Base-by-base conservation (phyloP, 2,797 vertebrate genomes). In the Aviceda leuphotes region DNA sequence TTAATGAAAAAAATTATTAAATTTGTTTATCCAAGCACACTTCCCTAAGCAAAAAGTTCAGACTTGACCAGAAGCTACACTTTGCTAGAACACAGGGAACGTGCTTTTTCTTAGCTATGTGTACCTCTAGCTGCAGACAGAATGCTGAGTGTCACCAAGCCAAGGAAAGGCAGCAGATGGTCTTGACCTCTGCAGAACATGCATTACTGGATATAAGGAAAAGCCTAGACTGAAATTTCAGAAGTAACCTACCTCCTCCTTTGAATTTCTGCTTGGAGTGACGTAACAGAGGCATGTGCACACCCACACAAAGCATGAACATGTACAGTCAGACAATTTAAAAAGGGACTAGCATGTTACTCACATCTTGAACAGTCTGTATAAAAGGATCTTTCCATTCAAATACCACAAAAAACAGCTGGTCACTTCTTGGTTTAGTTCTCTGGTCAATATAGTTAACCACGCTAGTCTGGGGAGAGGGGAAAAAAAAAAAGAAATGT, bases 361-460 rank as follows among this genome's bases (percentile, higher is more conserved):
- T 98, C 96, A 99, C 99, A 19, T 99, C 98, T 97, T 98, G 98
- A 87, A 99, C 99, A 87, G 99, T 99, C 97, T 99, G 99, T 93
- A 99, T 99, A 56, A 98, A 99, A 54, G 99, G 99, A 94, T 99
- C 99, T 87, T 99, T 98, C 99, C 99, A 99, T 83, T 99, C 99
- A 50, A 99, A 99, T 14, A 99, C 99, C 61, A 98, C 99, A 92
- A 99, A 99, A 96, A 99, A 99, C 56, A 99, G 98, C 96, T 99
- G 98, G 68, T 99, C 98, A 6, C 91, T 98, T 94, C 92, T 98
- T 35, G 99, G 97, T 0, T 94, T 0, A 5, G 90, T 91, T 80
- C 99, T 98, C 94, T 98, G 98, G 97, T 99, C 99, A 13, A 99
- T 99, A 93, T 99, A 99, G 97, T 99, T 99, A 65, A 99, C 99